These are phyloP conservation scores for Paracanthobrama guichenoti DNA, from an alignment of 2,113 vertebrate species.

Conservation along the genomic window DNA sequence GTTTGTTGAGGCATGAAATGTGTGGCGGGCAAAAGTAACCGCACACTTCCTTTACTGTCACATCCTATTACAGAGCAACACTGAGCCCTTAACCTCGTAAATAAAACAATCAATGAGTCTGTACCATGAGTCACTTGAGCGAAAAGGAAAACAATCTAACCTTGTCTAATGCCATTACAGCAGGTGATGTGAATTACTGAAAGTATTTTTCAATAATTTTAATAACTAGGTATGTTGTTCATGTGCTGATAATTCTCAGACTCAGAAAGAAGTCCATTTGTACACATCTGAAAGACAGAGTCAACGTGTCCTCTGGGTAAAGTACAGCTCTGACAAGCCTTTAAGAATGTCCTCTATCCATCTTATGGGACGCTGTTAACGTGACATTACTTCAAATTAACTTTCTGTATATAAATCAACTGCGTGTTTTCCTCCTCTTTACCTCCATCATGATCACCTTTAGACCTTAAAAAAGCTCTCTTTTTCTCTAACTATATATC, in stretches of 20 bases:
- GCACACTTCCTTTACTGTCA: slow-evolving; percentile 35
- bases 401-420: neutral
- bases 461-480: too few species aligned
- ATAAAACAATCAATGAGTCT: slow-evolving; percentile 24
- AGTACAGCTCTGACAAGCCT: neutral
- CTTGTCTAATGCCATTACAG: neutral
- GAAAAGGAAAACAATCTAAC: neutral
- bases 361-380: neutral
- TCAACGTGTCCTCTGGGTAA: neutral
- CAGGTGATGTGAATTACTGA: neutral
- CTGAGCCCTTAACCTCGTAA: slow-evolving; percentile 21
- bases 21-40: slow-evolving; percentile 9
- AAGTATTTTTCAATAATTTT: neutral
- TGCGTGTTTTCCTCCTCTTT: neutral
- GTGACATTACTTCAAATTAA: neutral
- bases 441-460: neutral
- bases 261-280: neutral
- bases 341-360: neutral
- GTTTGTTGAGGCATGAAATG: slow-evolving; percentile 38
- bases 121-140: slow-evolving; percentile 11
- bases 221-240: neutral
- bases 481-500: neutral
- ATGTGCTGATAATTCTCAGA: neutral
- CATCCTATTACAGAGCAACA: slow-evolving; percentile 32
- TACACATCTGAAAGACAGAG: neutral